Base-by-base conservation (phyloP, 2,888 invertebrate genomes). In the Mythimna loreyi region DNA sequence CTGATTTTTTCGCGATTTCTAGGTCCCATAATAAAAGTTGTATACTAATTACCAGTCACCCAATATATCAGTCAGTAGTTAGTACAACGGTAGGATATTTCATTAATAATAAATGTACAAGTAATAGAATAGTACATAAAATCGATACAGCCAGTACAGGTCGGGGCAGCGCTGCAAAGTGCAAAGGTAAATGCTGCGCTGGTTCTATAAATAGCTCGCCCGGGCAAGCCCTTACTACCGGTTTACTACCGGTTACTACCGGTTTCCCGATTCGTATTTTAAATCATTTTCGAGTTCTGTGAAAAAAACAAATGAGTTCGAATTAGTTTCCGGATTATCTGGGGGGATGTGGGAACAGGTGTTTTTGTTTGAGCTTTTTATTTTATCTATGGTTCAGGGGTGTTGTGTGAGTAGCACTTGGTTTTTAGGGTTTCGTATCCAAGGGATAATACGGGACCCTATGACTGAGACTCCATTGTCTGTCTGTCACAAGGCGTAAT, bases 101-200 rank as follows among this genome's bases (percentile, higher is more conserved):
- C 43, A 43, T 45, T 28, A 21, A 19, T 36, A 50, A 58, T 70
- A 55, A 25, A 59, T 40, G 23, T 63, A 56, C 4, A 25, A 61
- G n/a, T 49, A 50, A 52, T 59, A 56, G 45, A 72, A 45, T 23
- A 49, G 50, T 66, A 23, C 23, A 57, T 50, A 74, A 74, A 76
- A 77, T 74, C 75, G 56, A 72, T 85, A 71, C 59, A 72, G 75
- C 75, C 72, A 73, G 72, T 59, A 82, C 69, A 72, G 75, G 75
- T 71, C 67, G 71, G 70, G 76, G 81, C 75, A 75, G 81, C 74
- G 78, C 63, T 75, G 86, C 80, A 91, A 91, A 91, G 90, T 91
- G 91, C 92, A 92, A 90, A 92, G 91, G 92, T 89, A 85, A 87
- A 88, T 92, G 90, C 91, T 91, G 84, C 85, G 81, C 78, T 81